Conservation (phyloP, 2,113 vertebrate genomes). For the Actinemys pallida region DNA sequence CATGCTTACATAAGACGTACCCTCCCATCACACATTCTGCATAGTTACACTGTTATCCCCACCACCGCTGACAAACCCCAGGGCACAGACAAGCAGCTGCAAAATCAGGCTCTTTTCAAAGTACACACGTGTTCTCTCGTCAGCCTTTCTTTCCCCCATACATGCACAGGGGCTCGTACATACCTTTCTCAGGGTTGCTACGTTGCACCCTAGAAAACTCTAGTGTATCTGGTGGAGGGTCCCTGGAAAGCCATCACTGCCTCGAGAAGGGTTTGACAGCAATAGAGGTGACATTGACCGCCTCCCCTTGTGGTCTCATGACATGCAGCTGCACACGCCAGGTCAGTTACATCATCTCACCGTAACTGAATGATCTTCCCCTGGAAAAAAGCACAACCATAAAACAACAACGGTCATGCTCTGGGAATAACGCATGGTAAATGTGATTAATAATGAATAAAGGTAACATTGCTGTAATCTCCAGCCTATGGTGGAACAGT, state of each 20-base stretch:
- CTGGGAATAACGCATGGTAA: background rate
- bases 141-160: background rate
- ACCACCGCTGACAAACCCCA: rapidly evolving
- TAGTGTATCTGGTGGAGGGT: background rate
- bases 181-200: background rate
- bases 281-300: background rate
- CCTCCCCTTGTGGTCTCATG: background rate
- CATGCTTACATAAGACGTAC: rapidly evolving
- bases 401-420: rapidly evolving
- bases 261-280: background rate
- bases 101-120: background rate
- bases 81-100: background rate
- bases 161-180: too few species aligned
- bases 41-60: rapidly evolving
- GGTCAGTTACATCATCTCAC: background rate
- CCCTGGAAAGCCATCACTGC: background rate
- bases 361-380: background rate
- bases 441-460: background rate
- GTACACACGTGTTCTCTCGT: background rate
- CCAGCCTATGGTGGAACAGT: background rate
- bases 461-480: background rate
- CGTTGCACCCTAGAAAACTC: background rate
- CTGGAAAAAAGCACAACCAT: background rate
- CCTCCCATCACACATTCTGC: background rate
- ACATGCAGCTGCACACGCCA: background rate